These are phyloP conservation scores for Brachionus angularis DNA, from an alignment of 1,140 invertebrate species.

Conservation along the genomic window DNA sequence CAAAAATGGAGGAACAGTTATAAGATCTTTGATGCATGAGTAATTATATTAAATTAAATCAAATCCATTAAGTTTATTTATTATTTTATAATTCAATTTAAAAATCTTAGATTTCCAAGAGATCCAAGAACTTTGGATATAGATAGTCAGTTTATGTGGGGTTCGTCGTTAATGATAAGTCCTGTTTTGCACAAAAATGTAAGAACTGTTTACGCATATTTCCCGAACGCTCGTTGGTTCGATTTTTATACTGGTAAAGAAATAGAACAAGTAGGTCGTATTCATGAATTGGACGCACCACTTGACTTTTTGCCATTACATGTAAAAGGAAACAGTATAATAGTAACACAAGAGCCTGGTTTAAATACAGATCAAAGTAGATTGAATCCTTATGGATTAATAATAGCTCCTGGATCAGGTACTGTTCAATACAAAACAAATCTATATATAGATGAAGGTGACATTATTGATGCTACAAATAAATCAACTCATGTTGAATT, in stretches of 20 bases:
- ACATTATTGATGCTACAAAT: constrained; percentile 5
- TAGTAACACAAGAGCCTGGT: constrained; percentile 52
- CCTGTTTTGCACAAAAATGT: constrained; percentile 70
- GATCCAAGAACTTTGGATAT: constrained; percentile 67
- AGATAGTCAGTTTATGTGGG: constrained; percentile 74
- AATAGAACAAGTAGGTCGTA: not conserved
- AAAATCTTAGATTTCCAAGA: too few relatives aligned
- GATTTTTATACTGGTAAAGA: constrained; percentile 43
- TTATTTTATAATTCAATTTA: not conserved
- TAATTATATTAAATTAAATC: too few relatives aligned
- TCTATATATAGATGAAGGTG: constrained; percentile 46
- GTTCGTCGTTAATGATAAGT: constrained; percentile 67
- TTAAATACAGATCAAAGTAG: constrained; percentile 46
- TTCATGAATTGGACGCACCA: constrained; percentile 45
- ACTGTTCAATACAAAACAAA: constrained; percentile 27
- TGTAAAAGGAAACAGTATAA: constrained; percentile 54
- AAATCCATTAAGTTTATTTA: not conserved
- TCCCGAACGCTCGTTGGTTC: constrained; percentile 35
- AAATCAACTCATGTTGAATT: not conserved
- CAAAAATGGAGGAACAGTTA: constrained; percentile 67
- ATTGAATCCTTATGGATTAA: constrained; percentile 43
- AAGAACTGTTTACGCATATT: constrained; percentile 3
- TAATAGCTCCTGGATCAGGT: constrained; percentile 32
- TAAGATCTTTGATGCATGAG: constrained; percentile 68
- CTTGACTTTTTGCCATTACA: constrained; percentile 53